Percentiles rank a stretch among this genome's conserved stretches.
Evolutionary conservation across 2,888 invertebrate genomes (phyloP).

Genomic region (Cosmorhoe ocellata): DNA sequence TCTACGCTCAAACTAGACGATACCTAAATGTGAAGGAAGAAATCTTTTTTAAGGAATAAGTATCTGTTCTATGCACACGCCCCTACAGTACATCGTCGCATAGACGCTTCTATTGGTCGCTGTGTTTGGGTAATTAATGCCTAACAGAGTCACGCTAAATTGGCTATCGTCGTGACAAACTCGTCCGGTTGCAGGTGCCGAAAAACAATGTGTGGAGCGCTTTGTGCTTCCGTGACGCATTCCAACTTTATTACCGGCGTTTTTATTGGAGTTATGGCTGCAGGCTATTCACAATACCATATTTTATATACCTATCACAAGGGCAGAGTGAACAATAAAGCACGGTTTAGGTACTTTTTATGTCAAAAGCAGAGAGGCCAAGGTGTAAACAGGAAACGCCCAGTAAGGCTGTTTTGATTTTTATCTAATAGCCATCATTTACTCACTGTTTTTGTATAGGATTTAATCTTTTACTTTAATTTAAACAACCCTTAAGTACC

Average conservation of each 20-base stretch:
- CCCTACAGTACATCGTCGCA: slow-evolving; percentile 3
- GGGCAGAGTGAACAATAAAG: background rate
- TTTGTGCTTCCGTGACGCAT: slow-evolving; percentile 19
- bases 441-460: too few relatives aligned
- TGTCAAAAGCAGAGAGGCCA: background rate
- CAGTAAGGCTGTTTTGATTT: too few relatives aligned
- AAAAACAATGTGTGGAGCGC: slow-evolving; percentile 29
- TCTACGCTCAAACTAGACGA: too few relatives aligned
- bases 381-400: too few relatives aligned
- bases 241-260: slow-evolving; percentile 11
- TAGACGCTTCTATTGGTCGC: slow-evolving; percentile 35
- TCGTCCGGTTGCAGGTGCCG: slow-evolving; percentile 26
- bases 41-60: background rate
- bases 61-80: background rate
- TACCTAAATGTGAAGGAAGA: too few relatives aligned
- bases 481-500: background rate
- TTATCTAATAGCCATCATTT: too few relatives aligned
- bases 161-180: slow-evolving; percentile 34
- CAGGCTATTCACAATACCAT: background rate
- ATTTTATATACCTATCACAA: background rate
- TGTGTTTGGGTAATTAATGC: slow-evolving; percentile 50
- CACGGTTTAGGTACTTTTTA: background rate
- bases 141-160: slow-evolving; percentile 35
- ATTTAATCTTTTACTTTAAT: background rate
- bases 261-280: slow-evolving; percentile 6